Conservation (phyloP, 2,797 vertebrate genomes). For the Pangasius mekongensis region DNA sequence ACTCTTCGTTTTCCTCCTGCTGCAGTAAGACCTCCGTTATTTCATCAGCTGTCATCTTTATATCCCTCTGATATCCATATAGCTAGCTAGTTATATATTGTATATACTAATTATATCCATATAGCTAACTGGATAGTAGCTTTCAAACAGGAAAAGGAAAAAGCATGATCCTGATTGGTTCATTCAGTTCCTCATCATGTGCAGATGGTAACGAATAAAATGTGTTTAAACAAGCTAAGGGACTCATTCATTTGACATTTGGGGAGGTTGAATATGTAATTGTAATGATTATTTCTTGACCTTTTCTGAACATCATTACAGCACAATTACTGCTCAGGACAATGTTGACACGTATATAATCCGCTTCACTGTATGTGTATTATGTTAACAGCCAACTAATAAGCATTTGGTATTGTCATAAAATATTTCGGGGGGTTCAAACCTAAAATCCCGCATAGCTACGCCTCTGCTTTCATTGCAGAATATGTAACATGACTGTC, state of each 20-base stretch:
- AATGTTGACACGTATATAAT: not conserved
- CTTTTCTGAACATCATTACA: constrained; percentile 12
- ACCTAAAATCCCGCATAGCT: not conserved
- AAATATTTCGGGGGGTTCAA: not conserved
- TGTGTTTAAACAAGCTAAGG: not conserved
- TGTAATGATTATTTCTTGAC: constrained; percentile 10
- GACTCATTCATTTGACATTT: constrained; percentile 16
- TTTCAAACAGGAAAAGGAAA: not conserved
- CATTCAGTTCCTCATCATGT: not conserved
- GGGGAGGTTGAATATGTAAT: constrained; percentile 16
- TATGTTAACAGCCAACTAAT: constrained; percentile 7
- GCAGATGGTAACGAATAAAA: not conserved
- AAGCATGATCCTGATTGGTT: not conserved
- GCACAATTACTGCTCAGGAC: constrained; percentile 6
- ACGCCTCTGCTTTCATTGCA: not conserved
- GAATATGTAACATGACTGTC: not conserved
- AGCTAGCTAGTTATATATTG: too few relatives aligned
- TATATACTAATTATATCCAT: too few relatives aligned
- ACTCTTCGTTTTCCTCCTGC: not conserved
- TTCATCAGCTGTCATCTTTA: not conserved
- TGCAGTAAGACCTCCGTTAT: not conserved
- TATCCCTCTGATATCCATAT: too few relatives aligned
- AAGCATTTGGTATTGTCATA: not conserved
- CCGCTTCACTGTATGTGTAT: not conserved
- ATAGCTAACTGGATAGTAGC: not conserved